Base-by-base conservation (phyloP, 2,797 vertebrate species). In the Pelodytes ibericus region DNA sequence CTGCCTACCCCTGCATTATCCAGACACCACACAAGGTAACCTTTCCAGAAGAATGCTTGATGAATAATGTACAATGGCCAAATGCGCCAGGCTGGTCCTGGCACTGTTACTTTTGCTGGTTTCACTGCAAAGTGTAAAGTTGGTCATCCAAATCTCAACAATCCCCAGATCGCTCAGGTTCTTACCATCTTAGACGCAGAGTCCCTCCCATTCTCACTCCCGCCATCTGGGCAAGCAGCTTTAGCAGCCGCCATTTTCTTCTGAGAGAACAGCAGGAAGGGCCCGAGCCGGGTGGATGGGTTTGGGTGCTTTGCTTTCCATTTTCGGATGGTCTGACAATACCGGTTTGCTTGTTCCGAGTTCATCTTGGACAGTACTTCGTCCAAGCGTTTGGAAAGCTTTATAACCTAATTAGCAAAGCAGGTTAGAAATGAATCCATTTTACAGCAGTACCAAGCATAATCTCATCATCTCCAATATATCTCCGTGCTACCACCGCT, bases 191-290 rank as follows among this genome's bases (percentile, higher is more conserved):
- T 74, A 5, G 88, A 82, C 16, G 84, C 87, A 0, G 74, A 57
- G 18, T 90, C 84, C 81, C 95, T 92, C 53, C 92, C 89, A 0
- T 88, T 82, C 47, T 69, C 57, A 0, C 81, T 59, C 1, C 15
- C 27, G 29, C 66, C 87, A 1, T 75, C 73, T 5, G 87, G 78
- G 13, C 69, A 53, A 27, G 87, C 81, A 62, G 87, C 82, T 83
- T 89, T 94, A 18, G 92, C 79, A 44, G 91, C 86, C 1, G 89
- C 86, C 82, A 92, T 51, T 63, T 95, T 94, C 87, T 96, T 97
- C 81, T 93, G 93, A 3, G 95, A 95, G 79, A 91, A 99, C 51
- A 92, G 82, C 78, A 98, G 81, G 84, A 99, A 99, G 2, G 92
- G 92, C 0, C 96, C 94, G 77, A 82, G 84, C 18, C 95, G 90